Conservation (phyloP, 2,113 vertebrate genomes). For the Erythrolamprus reginae region DNA sequence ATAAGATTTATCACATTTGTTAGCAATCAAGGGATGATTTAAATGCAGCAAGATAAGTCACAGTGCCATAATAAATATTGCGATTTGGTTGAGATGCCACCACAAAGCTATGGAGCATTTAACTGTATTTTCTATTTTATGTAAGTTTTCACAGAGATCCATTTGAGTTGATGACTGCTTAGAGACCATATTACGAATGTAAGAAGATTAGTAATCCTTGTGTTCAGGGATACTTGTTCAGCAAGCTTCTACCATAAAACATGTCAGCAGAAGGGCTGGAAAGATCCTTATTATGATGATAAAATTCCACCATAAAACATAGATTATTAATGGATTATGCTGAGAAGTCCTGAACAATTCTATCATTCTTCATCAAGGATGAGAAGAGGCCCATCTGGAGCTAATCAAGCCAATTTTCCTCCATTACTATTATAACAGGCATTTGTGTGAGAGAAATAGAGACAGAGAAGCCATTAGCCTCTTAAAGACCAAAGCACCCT, state of each 20-base stretch:
- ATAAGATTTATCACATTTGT: neutral
- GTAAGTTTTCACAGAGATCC: neutral
- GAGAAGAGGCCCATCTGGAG: constrained; percentile 20
- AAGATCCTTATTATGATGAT: neutral
- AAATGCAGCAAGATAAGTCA: neutral
- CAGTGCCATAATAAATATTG: neutral
- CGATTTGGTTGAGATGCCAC: neutral
- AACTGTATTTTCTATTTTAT: neutral
- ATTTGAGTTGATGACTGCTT: neutral
- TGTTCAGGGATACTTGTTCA: neutral
- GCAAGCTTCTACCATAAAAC: neutral
- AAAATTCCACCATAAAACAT: neutral
- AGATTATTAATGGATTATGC: neutral
- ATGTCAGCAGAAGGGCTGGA: neutral
- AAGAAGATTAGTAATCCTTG: neutral
- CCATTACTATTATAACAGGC: constrained; percentile 7
- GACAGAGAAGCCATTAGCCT: neutral
- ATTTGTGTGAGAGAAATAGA: neutral
- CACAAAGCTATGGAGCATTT: neutral
- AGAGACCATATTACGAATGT: neutral
- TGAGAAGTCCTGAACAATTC: neutral
- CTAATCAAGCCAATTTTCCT: constrained; percentile 23
- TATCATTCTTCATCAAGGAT: constrained; percentile 22
- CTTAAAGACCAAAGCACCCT: constrained; percentile 7
- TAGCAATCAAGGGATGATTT: neutral